Conservation (phyloP, 1,140 invertebrate genomes). For the Triops cancriformis region DNA sequence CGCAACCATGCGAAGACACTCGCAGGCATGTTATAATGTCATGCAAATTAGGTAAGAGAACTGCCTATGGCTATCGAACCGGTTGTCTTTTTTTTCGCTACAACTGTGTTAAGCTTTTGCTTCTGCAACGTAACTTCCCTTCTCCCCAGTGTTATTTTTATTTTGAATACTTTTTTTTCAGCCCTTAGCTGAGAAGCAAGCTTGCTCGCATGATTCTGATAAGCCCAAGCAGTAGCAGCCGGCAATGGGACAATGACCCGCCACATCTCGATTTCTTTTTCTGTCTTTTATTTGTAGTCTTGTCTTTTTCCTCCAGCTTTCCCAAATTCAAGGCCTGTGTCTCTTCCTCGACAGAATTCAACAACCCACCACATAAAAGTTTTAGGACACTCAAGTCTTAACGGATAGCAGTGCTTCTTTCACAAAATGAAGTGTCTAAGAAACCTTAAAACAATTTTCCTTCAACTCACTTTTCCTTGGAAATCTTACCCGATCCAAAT, state of each 20-base stretch:
- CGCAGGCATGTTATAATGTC: neutral
- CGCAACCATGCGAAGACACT: neutral
- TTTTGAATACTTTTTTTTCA: neutral
- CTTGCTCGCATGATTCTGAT: constrained; percentile 13
- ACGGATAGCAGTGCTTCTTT: neutral
- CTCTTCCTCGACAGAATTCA: neutral
- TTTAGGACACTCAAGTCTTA: neutral
- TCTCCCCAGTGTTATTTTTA: too few species aligned
- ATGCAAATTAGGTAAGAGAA: neutral
- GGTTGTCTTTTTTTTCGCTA: neutral
- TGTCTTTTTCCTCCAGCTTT: too few species aligned
- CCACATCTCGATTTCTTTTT: neutral
- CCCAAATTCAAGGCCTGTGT: neutral
- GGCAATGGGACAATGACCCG: constrained; percentile 4
- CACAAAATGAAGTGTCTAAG: neutral
- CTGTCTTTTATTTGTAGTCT: neutral
- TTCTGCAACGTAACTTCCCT: neutral
- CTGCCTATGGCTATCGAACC: neutral
- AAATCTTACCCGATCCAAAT: constrained; percentile 2
- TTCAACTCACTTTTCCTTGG: neutral
- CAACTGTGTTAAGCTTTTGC: neutral
- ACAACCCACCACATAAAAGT: neutral
- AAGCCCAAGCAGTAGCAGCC: constrained; percentile 2
- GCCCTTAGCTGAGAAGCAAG: neutral
- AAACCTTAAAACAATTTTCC: constrained; percentile 6